These are phyloP conservation scores for Mesopsocus fuscifrons DNA, from an alignment of 2,888 invertebrate species.

Conservation along the genomic window DNA sequence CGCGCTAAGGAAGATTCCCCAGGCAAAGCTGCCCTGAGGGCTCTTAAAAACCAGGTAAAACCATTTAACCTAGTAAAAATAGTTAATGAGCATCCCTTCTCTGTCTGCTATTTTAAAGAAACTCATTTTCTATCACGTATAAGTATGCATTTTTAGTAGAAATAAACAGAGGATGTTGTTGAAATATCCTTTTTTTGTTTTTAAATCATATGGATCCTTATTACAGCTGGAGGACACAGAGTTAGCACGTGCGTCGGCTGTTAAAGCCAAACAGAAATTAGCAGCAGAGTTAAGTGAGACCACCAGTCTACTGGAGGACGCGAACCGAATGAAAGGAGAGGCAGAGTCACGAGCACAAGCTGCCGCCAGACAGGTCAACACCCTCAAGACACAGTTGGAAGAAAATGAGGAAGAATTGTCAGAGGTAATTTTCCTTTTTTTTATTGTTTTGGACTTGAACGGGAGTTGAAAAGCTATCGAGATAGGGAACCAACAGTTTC, in stretches of 20 bases:
- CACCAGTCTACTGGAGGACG: constrained; percentile 65
- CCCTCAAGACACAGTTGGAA: constrained; percentile 66
- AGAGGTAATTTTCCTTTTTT: constrained; percentile 31
- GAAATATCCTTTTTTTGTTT: too few species aligned
- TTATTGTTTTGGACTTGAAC: constrained; percentile 12
- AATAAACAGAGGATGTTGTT: too few species aligned
- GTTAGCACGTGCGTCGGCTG: constrained; percentile 60
- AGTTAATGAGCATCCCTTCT: constrained; percentile 2
- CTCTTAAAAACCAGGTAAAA: constrained; percentile 49
- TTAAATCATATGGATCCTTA: too few species aligned
- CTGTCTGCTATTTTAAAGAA: too few species aligned
- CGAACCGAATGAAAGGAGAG: constrained; percentile 48
- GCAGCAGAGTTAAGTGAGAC: constrained; percentile 78
- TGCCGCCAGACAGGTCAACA: constrained; percentile 59
- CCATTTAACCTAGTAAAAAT: background rate
- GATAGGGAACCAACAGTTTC: too few species aligned
- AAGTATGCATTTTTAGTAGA: too few species aligned
- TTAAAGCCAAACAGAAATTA: constrained; percentile 67
- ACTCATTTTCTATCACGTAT: too few species aligned
- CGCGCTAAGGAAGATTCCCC: constrained; percentile 73
- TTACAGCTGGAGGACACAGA: constrained; percentile 75
- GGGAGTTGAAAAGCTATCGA: too few species aligned
- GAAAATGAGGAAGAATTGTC: constrained; percentile 88
- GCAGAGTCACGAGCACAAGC: constrained; percentile 56
- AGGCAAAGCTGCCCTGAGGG: constrained; percentile 54